Conservation (phyloP, 2,888 invertebrate species). For the Zygothrica quintamaculata region DNA sequence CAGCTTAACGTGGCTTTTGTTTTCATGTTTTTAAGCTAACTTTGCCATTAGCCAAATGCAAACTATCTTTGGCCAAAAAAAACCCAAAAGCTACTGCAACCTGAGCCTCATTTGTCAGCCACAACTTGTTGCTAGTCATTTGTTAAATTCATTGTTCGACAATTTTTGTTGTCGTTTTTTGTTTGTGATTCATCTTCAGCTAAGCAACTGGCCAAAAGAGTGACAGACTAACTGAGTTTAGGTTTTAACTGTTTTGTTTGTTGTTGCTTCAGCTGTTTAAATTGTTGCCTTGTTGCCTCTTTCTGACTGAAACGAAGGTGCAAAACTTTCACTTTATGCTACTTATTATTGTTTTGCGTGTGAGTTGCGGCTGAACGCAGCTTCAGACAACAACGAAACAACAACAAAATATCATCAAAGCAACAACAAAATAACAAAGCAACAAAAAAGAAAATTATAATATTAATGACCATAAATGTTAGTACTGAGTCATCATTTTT, state of each 20-base stretch:
- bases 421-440: no score
- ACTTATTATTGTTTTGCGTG: slow-evolving; percentile 72
- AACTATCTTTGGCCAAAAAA: no score
- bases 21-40: slow-evolving; percentile 30
- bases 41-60: slow-evolving; percentile 39
- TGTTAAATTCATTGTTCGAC: slow-evolving; percentile 70
- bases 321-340: slow-evolving; percentile 80
- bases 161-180: slow-evolving; percentile 54
- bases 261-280: slow-evolving; percentile 60
- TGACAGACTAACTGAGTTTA: slow-evolving; percentile 54
- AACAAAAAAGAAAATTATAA: slow-evolving; percentile 69
- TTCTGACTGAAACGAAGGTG: slow-evolving; percentile 59
- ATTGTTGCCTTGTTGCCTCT: slow-evolving; percentile 47
- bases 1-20: no score
- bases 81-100: slow-evolving; percentile 48
- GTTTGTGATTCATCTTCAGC: slow-evolving; percentile 63
- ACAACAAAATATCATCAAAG: no score
- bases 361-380: slow-evolving; percentile 44
- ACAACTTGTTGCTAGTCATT: slow-evolving; percentile 70
- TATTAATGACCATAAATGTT: slow-evolving; percentile 77
- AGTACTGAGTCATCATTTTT: slow-evolving; percentile 33
- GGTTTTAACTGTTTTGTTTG: slow-evolving; percentile 36
- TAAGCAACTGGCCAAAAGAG: slow-evolving; percentile 63
- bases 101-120: slow-evolving; percentile 68
- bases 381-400: no score